A percentile compares a stretch with the other conserved stretches of the same genome.
phyloP scores from a whole-genome alignment of 2,113 vertebrate species.

The Ahaetulla prasina region DNA sequence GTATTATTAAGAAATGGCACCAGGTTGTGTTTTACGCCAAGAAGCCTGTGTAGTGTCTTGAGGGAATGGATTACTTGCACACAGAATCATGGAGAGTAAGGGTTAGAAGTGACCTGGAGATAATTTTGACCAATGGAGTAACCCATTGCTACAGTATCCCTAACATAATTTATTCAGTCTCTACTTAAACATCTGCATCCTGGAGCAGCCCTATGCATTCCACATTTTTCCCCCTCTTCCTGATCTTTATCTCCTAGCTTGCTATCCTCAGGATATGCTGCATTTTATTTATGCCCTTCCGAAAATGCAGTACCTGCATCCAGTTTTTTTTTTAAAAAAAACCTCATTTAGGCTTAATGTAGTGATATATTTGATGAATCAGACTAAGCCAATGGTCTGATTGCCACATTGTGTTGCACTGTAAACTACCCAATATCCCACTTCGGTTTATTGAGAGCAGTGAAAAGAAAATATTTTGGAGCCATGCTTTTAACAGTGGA shows the following conservation, averaged over 20 bases:
- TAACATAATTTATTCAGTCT: neutral
- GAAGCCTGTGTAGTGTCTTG: neutral
- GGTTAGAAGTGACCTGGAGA: neutral
- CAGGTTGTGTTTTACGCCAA: neutral
- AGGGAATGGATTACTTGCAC: neutral
- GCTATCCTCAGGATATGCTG: neutral
- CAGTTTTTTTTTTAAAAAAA: neutral
- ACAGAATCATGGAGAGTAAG: neutral
- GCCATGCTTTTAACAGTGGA: neutral
- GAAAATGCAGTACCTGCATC: neutral
- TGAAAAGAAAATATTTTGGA: neutral
- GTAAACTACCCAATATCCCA: neutral
- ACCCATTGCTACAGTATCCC: neutral
- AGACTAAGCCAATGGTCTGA: neutral
- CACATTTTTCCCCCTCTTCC: neutral
- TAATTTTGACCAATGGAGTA: neutral
- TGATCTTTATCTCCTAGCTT: neutral
- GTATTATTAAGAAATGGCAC: neutral
- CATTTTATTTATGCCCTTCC: neutral
- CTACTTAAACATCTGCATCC: neutral
- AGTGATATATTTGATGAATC: neutral
- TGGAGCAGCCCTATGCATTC: neutral
- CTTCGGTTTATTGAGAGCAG: neutral
- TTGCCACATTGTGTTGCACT: neutral
- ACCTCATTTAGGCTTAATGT: neutral